A percentile compares a stretch with the other conserved stretches of the same genome.
phyloP scores from a whole-genome alignment of 2,888 invertebrate species.

The Rhingia campestris region DNA sequence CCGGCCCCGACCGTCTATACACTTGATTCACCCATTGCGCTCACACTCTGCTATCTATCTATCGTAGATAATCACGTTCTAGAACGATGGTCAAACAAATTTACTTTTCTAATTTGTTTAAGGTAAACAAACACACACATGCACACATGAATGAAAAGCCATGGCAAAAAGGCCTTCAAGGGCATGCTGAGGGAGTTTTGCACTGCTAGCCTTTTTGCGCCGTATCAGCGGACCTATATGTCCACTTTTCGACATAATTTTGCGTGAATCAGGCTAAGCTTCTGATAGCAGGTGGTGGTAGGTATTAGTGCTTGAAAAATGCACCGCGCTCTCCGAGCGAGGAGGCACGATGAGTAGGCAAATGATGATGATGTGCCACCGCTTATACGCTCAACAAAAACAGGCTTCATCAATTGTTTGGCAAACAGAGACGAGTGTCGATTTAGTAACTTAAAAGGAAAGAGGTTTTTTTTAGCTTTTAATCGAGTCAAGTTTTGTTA shows the following conservation, averaged over 20 bases:
- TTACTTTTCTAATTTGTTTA: constrained; percentile 71
- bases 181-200: constrained; percentile 23
- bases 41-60: constrained; percentile 58
- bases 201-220: background rate
- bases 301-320: constrained; percentile 45
- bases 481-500: constrained; percentile 60
- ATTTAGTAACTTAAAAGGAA: constrained; percentile 67
- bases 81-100: constrained; percentile 74
- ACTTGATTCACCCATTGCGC: constrained; percentile 58
- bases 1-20: constrained; percentile 10
- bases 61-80: constrained; percentile 73
- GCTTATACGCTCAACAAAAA: constrained; percentile 40
- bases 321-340: background rate
- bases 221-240: constrained; percentile 14
- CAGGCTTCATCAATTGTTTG: constrained; percentile 71
- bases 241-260: constrained; percentile 48
- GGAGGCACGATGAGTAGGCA: constrained; percentile 16
- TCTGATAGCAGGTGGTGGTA: constrained; percentile 25
- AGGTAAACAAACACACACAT: constrained; percentile 48
- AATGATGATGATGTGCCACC: constrained; percentile 31
- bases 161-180: constrained; percentile 13
- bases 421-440: constrained; percentile 71
- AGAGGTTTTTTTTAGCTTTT: constrained; percentile 61
- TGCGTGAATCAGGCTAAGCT: constrained; percentile 64
- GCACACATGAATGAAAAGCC: background rate